These are phyloP conservation scores for Lacanobia oleracea DNA, from an alignment of 2,888 invertebrate genomes.

Conservation along the genomic window DNA sequence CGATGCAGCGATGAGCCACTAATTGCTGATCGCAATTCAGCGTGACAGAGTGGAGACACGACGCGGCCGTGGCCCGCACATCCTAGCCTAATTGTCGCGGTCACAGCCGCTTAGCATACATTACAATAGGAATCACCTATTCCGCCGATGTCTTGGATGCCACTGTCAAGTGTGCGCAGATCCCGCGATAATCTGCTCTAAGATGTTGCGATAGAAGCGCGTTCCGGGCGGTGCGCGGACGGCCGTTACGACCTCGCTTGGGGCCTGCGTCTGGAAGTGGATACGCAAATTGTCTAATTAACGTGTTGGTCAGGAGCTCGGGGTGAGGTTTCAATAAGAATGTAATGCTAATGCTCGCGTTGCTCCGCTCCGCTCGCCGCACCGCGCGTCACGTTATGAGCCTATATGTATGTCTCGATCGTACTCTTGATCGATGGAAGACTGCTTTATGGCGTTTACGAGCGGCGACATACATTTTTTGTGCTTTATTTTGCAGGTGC, in stretches of 20 bases:
- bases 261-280: conserved; percentile 69
- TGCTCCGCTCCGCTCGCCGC: conserved; percentile 44
- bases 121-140: conserved; percentile 86
- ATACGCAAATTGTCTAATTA: conserved; percentile 88
- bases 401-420: conserved; percentile 70
- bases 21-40: conserved; percentile 81
- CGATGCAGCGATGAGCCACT: conserved; percentile 78
- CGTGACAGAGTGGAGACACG: conserved; percentile 78
- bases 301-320: conserved; percentile 75
- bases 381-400: conserved; percentile 60
- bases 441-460: conserved; percentile 69
- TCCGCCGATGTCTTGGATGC: conserved; percentile 80
- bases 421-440: conserved; percentile 66
- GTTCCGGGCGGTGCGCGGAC: conserved; percentile 44
- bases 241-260: conserved; percentile 40
- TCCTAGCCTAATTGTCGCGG: conserved; percentile 86
- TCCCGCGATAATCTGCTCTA: conserved; percentile 65
- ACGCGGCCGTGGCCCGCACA: conserved; percentile 74
- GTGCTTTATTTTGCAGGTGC: conserved; percentile 70
- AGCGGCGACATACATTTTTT: conserved; percentile 70
- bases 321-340: conserved; percentile 79
- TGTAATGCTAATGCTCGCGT: conserved; percentile 77
- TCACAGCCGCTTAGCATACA: conserved; percentile 85
- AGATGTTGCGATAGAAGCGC: conserved; percentile 48
- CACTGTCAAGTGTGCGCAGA: conserved; percentile 69